phyloP scores from a whole-genome alignment of 2,888 invertebrate genomes.

The Rhogogaster chlorosoma region DNA sequence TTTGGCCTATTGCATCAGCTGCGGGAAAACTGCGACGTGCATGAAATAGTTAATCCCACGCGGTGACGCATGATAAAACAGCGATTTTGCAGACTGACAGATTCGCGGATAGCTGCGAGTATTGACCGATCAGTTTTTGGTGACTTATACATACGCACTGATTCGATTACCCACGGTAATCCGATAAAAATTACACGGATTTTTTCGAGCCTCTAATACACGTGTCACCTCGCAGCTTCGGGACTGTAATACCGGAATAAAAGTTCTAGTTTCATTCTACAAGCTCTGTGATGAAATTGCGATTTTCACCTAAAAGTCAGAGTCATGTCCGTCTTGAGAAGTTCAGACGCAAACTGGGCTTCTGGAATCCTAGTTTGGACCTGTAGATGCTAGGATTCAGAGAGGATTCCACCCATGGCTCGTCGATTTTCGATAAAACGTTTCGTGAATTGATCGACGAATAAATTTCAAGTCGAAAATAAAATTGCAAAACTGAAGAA shows the following conservation, averaged over 20 bases:
- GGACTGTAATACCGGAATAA: background rate
- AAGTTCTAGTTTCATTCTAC: too few species aligned
- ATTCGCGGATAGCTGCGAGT: background rate
- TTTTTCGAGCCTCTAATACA: background rate
- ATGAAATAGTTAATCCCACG: background rate
- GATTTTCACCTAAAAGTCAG: too few species aligned
- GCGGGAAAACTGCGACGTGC: background rate
- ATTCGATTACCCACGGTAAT: conserved; percentile 13
- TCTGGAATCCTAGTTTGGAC: too few species aligned
- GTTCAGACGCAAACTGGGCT: too few species aligned
- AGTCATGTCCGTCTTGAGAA: too few species aligned
- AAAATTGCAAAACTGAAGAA: background rate
- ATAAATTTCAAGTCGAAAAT: too few species aligned
- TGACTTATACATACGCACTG: background rate
- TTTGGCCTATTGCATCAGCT: conserved; percentile 25
- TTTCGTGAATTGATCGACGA: too few species aligned
- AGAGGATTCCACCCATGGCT: too few species aligned
- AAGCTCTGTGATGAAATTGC: too few species aligned
- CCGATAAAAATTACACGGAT: conserved; percentile 27
- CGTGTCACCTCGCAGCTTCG: background rate
- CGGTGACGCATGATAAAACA: background rate
- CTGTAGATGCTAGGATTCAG: too few species aligned
- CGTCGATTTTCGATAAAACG: too few species aligned
- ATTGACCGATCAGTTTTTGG: conserved; percentile 14
- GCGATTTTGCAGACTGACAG: background rate